Conservation (phyloP, 2,888 invertebrate species). For the Cheilosia vulpina region DNA sequence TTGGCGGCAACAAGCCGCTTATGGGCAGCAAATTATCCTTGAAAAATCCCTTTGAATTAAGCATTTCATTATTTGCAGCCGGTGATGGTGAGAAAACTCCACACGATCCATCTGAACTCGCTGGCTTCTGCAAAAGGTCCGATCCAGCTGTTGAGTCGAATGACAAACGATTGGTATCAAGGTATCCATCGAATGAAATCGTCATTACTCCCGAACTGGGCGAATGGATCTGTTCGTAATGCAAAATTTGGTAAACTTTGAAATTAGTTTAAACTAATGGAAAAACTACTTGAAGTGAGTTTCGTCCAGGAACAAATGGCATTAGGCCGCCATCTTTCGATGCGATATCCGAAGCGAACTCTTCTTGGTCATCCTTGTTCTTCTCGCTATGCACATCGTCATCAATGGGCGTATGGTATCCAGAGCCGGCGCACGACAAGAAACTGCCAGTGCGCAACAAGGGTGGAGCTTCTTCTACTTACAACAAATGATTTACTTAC, state of each 20-base stretch:
- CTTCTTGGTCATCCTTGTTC: conserved; percentile 75
- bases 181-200: conserved; percentile 92
- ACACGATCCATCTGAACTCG: conserved; percentile 90
- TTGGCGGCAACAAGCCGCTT: conserved; percentile 76
- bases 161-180: conserved; percentile 93
- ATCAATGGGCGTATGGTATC: conserved; percentile 92
- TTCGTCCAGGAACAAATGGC: conserved; percentile 55
- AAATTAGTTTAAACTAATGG: conserved; percentile 6
- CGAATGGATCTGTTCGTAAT: conserved; percentile 86
- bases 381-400: conserved; percentile 84
- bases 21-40: conserved; percentile 58
- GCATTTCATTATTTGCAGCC: conserved; percentile 80
- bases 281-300: conserved; percentile 53
- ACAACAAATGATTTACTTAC: conserved; percentile 52
- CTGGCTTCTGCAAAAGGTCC: conserved; percentile 87
- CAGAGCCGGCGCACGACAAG: conserved; percentile 86
- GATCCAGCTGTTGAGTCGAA: conserved; percentile 91
- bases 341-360: conserved; percentile 50
- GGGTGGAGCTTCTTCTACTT: conserved; percentile 82
- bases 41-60: conserved; percentile 43
- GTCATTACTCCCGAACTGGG: conserved; percentile 94
- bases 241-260: conserved; percentile 32
- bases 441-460: conserved; percentile 85
- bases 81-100: conserved; percentile 94
- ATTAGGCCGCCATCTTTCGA: conserved; percentile 43